These are phyloP conservation scores for Amblyopsis rosae DNA, from an alignment of 2,113 vertebrate species.

Conservation along the genomic window DNA sequence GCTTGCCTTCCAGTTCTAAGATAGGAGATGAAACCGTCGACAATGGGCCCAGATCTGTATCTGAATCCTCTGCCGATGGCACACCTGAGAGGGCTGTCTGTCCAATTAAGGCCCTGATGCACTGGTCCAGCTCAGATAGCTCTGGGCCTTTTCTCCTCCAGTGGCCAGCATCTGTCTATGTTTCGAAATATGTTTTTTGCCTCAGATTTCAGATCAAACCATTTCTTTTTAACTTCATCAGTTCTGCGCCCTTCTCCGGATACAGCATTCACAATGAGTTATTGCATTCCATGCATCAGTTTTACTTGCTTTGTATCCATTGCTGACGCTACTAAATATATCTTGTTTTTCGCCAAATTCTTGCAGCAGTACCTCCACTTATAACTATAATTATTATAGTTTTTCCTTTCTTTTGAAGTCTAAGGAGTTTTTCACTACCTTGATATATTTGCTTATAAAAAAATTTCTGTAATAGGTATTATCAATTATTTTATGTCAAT, in stretches of 20 bases:
- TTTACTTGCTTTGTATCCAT: no score
- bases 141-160: not conserved
- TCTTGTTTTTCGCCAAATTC: no score
- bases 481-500: no score
- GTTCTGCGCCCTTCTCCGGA: not conserved
- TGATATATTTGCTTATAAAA: no score
- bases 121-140: not conserved
- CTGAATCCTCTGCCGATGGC: not conserved
- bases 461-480: no score
- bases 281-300: no score
- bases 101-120: not conserved
- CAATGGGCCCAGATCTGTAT: not conserved
- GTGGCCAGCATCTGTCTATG: conserved; percentile 7
- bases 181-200: conserved; percentile 1
- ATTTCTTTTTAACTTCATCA: conserved; percentile 4
- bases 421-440: no score
- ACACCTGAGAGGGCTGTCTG: no score
- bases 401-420: no score
- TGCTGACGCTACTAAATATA: no score
- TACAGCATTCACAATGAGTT: no score
- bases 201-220: no score
- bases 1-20: not conserved
- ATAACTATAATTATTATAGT: not conserved
- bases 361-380: not conserved
- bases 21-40: conserved; percentile 6